phyloP scores from a whole-genome alignment of 2,888 invertebrate genomes.

The Ornithoptera priamus region DNA sequence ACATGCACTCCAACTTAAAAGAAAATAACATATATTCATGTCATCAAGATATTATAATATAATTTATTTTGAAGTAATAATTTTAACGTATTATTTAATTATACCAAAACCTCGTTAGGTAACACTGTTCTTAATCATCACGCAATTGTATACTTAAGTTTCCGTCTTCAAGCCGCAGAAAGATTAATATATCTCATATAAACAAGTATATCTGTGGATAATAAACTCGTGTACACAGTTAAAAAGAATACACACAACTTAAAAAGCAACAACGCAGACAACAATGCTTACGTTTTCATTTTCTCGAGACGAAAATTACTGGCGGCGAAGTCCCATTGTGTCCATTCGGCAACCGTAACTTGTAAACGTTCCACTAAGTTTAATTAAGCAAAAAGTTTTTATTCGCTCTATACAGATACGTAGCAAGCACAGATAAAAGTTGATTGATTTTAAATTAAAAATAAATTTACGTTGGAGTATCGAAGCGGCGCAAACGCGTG shows the following conservation, averaged over 20 bases:
- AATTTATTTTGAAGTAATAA: too few species aligned
- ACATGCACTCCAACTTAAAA: too few species aligned
- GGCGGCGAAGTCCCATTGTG: conserved; percentile 63
- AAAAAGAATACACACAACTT: conserved; percentile 18
- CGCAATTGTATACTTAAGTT: not conserved
- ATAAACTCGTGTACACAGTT: not conserved
- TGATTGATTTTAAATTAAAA: conserved; percentile 34
- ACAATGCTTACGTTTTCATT: conserved; percentile 74
- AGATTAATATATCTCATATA: not conserved
- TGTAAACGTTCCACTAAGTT: conserved; percentile 37
- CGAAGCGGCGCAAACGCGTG: conserved; percentile 66
- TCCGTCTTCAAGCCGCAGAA: not conserved
- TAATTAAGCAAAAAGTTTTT: conserved; percentile 40
- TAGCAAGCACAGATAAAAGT: conserved; percentile 30
- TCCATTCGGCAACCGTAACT: conserved; percentile 53
- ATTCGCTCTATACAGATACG: conserved; percentile 38
- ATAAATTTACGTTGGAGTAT: conserved; percentile 50
- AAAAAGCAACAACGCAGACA: conserved; percentile 48
- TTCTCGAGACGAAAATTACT: conserved; percentile 68
- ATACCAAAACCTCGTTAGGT: too few species aligned
- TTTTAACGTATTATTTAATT: too few species aligned
- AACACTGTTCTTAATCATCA: too few species aligned
- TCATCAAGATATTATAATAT: too few species aligned
- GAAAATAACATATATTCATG: too few species aligned
- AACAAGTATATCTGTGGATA: not conserved